These are phyloP conservation scores for Myotis daubentonii DNA, from an alignment of 2,797 vertebrate genomes.

Conservation along the genomic window DNA sequence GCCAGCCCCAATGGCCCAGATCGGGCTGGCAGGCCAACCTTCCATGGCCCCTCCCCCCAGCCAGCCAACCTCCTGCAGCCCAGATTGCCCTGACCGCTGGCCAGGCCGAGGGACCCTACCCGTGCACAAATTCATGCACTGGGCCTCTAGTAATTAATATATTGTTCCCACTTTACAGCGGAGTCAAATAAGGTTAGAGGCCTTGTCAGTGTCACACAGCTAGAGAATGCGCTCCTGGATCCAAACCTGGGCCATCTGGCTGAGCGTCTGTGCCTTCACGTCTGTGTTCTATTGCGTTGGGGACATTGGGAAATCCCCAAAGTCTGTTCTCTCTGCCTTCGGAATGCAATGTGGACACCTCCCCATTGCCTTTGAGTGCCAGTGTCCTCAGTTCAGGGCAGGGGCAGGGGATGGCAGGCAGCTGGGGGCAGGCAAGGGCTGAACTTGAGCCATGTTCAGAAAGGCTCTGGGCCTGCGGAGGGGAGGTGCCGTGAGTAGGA, in stretches of 20 bases:
- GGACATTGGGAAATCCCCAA: background rate
- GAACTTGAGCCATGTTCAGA: background rate
- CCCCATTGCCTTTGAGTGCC: too few relatives aligned
- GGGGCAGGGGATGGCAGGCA: background rate
- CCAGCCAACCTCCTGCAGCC: too few relatives aligned
- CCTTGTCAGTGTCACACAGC: background rate
- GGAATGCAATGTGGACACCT: background rate
- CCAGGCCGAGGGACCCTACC: too few relatives aligned
- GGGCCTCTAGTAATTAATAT: too few relatives aligned
- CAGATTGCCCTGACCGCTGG: too few relatives aligned
- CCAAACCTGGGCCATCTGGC: background rate
- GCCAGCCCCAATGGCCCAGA: too few relatives aligned
- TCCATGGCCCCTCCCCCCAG: too few relatives aligned
- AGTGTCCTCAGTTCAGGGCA: background rate
- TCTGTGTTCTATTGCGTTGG: rapidly evolving
- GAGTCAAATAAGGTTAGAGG: background rate
- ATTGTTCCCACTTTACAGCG: slow-evolving; percentile 2
- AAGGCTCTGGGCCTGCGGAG: background rate
- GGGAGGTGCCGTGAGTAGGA: background rate
- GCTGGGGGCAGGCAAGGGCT: background rate
- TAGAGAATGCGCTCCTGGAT: background rate
- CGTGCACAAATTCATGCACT: too few relatives aligned
- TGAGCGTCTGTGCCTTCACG: background rate
- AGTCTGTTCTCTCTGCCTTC: background rate
- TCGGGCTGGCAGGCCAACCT: too few relatives aligned